Conservation (phyloP, 2,113 vertebrate species). For the Vidua macroura region DNA sequence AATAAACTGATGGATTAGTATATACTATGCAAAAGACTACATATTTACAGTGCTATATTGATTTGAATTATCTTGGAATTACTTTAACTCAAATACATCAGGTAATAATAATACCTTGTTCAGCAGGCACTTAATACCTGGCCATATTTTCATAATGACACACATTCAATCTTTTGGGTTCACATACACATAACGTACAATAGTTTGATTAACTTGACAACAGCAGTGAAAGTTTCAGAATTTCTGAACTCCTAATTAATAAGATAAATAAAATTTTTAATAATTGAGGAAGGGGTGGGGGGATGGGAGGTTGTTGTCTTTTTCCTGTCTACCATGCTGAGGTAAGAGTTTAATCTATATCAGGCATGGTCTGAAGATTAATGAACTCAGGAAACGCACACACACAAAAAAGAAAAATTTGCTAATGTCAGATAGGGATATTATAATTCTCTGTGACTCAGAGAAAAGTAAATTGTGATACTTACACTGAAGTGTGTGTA, state of each 20-base stretch:
- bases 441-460: neutral
- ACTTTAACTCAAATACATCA: neutral
- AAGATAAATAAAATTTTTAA: neutral
- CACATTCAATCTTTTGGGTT: neutral
- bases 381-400: neutral
- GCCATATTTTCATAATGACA: neutral
- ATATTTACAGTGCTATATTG: neutral
- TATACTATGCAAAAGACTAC: neutral
- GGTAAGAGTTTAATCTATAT: neutral
- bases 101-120: neutral
- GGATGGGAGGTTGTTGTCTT: rapidly evolving
- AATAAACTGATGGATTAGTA: neutral
- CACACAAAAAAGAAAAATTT: neutral
- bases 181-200: neutral
- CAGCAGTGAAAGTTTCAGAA: neutral
- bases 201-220: neutral
- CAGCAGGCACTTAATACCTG: neutral
- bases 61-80: neutral
- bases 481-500: neutral
- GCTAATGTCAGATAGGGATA: neutral
- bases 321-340: neutral
- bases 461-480: neutral
- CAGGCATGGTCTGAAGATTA: neutral
- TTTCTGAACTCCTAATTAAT: neutral
- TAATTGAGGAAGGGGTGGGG: rapidly evolving